A percentile compares a stretch with the other conserved stretches of the same genome.
These are phyloP conservation scores for Aphaenogaster floridana DNA, from an alignment of 1,140 invertebrate species.

Conservation along the genomic window DNA sequence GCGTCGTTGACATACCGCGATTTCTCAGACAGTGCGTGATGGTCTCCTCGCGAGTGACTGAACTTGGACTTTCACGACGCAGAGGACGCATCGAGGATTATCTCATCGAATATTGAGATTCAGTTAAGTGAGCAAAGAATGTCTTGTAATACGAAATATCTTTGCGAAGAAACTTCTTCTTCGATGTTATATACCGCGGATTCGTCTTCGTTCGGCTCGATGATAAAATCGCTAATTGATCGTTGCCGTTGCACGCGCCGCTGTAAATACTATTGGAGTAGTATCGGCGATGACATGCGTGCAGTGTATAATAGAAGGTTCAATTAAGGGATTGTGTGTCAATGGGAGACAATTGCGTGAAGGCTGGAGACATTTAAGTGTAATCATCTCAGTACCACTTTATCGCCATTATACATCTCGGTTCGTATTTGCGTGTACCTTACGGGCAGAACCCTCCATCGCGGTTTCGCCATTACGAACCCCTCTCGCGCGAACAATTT, in stretches of 20 bases:
- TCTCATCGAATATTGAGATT: neutral
- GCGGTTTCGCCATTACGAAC: conserved; percentile 39
- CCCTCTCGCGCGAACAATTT: conserved; percentile 61
- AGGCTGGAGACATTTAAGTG: conserved; percentile 50
- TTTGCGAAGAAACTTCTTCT: neutral
- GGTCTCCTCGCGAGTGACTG: neutral
- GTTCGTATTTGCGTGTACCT: conserved; percentile 29
- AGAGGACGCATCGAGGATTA: neutral
- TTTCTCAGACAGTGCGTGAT: conserved; percentile 20
- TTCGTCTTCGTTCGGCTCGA: neutral
- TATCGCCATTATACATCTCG: conserved; percentile 7
- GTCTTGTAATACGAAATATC: neutral
- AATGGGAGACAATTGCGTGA: conserved; percentile 68
- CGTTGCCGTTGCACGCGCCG: too few species aligned
- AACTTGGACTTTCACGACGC: conserved; percentile 6
- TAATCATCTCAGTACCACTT: conserved; percentile 60
- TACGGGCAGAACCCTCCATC: conserved; percentile 20
- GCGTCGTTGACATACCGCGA: conserved; percentile 1
- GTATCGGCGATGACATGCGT: neutral
- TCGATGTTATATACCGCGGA: neutral
- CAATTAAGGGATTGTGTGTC: conserved; percentile 60
- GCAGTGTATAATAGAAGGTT: conserved; percentile 41
- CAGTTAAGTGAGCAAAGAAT: neutral
- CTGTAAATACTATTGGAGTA: neutral
- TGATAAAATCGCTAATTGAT: neutral